These are phyloP conservation scores for Sinotaia quadrata DNA, from an alignment of 2,888 invertebrate species.

Conservation along the genomic window DNA sequence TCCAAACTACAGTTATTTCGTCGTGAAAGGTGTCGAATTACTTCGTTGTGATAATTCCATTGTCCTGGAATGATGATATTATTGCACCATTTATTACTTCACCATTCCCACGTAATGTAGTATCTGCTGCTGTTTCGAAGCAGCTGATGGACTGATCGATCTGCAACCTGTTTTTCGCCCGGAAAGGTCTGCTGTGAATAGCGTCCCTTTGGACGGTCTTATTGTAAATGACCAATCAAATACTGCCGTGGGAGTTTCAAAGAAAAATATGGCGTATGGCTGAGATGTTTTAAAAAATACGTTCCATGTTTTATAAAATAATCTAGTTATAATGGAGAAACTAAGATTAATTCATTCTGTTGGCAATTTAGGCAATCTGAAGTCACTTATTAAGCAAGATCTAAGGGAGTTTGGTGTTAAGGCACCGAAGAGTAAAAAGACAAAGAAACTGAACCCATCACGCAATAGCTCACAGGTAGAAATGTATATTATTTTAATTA, in stretches of 20 bases:
- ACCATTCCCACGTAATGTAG: conserved; percentile 20
- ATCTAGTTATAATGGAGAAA: conserved; percentile 33
- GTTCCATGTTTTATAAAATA: background rate
- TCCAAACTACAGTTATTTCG: background rate
- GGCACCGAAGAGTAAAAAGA: conserved; percentile 63
- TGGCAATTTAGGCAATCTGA: conserved; percentile 56
- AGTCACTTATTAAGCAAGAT: conserved; percentile 60
- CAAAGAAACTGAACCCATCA: conserved; percentile 48
- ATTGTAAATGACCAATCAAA: conserved; percentile 50
- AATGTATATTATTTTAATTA: too few relatives aligned
- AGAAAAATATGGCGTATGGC: conserved; percentile 33
- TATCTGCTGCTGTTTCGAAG: conserved; percentile 13
- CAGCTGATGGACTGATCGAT: conserved; percentile 26
- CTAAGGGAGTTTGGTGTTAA: conserved; percentile 65
- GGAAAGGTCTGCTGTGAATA: conserved; percentile 18
- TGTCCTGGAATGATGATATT: background rate
- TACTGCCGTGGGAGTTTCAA: conserved; percentile 50
- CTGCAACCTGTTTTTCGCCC: conserved; percentile 11
- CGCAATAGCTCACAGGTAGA: conserved; percentile 17
- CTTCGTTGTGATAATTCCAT: conserved; percentile 6
- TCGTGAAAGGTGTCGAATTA: background rate
- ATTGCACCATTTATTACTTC: conserved; percentile 14
- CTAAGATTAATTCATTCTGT: conserved; percentile 52
- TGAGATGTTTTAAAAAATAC: conserved; percentile 6
- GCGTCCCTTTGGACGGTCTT: conserved; percentile 17